Percentiles rank a stretch among this genome's conserved stretches.
phyloP scores from a whole-genome alignment of 2,113 vertebrate species.

The Dicrurus megarhynchus region DNA sequence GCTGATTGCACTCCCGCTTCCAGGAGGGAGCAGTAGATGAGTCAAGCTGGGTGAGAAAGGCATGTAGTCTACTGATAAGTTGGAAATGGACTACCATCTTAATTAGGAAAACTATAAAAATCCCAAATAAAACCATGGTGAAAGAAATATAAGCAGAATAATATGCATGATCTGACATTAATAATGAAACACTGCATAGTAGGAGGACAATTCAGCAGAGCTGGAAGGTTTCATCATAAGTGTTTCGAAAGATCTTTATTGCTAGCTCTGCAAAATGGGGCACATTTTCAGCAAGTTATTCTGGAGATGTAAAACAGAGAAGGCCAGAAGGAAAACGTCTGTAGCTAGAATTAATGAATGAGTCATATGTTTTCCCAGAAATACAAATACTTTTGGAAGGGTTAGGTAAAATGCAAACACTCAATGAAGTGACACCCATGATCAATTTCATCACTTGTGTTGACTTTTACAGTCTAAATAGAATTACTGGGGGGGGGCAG shows the following conservation, averaged over 20 bases:
- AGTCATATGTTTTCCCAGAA: neutral
- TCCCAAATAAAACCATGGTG: neutral
- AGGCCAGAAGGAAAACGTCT: neutral
- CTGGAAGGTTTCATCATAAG: neutral
- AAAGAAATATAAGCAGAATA: neutral
- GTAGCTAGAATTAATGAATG: neutral
- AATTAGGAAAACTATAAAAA: neutral
- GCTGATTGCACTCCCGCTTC: neutral
- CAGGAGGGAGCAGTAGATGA: neutral
- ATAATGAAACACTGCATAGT: neutral
- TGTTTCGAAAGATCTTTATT: neutral
- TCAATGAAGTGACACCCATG: neutral
- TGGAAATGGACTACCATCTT: neutral
- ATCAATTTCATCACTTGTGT: neutral
- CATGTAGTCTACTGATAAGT: fast-evolving
- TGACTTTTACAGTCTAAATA: neutral
- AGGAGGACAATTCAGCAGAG: neutral
- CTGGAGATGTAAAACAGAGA: neutral
- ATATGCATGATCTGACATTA: neutral
- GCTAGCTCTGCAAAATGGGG: neutral
- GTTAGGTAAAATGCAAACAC: neutral
- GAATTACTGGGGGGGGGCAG: neutral
- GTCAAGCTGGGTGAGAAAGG: neutral
- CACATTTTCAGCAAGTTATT: neutral
- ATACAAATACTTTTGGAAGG: neutral